These are phyloP conservation scores for Drosophila tripunctata DNA, from an alignment of 2,888 invertebrate genomes.

Conservation along the genomic window DNA sequence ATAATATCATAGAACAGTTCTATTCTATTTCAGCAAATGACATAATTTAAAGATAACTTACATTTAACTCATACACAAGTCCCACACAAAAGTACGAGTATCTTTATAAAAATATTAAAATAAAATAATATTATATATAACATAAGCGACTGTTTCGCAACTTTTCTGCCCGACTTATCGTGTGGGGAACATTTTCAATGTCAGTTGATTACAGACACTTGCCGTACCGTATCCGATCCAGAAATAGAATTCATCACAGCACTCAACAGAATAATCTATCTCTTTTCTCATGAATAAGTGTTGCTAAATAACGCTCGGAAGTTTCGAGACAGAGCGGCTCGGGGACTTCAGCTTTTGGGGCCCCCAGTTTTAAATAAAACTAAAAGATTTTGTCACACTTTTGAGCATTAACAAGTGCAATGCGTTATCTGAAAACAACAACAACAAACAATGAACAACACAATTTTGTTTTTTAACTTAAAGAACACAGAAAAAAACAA, in stretches of 20 bases:
- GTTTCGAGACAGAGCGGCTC: conserved; percentile 17
- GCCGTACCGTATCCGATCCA: conserved; percentile 29
- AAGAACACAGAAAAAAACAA: conserved; percentile 10
- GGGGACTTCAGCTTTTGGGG: background rate
- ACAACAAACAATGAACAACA: conserved; percentile 2
- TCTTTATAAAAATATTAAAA: background rate
- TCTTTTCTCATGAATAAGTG: conserved; percentile 11
- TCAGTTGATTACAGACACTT: conserved; percentile 54
- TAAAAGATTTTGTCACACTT: conserved; percentile 42
- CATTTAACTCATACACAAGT: background rate
- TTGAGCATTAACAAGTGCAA: conserved; percentile 46
- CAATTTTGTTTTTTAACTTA: conserved; percentile 17
- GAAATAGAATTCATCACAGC: conserved; percentile 19
- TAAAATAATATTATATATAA: background rate
- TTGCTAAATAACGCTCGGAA: conserved; percentile 53
- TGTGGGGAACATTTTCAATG: conserved; percentile 49
- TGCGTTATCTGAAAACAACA: conserved; percentile 36
- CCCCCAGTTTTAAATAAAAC: conserved; percentile 36
- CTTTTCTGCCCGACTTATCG: conserved; percentile 37
- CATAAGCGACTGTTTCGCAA: conserved; percentile 38
- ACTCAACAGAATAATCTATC: conserved; percentile 8
- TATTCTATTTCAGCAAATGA: conserved; percentile 14
- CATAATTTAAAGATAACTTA: conserved; percentile 31
- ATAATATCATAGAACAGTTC: conserved; percentile 4
- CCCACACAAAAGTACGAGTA: background rate